Evolutionary conservation across 2,888 invertebrate species (phyloP), one percentile per base, ranked within the genome.

Genomic region (Patella depressa): DNA sequence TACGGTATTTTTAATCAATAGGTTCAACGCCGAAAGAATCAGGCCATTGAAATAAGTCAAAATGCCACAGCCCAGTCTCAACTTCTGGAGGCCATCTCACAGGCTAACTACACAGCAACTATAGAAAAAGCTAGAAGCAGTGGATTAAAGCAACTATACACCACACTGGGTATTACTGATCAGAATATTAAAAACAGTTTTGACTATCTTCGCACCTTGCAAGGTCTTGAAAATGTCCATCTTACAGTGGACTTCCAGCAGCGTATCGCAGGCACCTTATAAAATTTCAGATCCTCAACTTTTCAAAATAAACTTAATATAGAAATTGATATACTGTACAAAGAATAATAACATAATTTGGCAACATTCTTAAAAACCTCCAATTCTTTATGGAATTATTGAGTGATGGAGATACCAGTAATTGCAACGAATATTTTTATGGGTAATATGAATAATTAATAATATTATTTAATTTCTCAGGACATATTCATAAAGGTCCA

Each of bases 241-340:
- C 79, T 89, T 17, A 87, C 88, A 15, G 87, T 90, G 1, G 88
- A 89, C 81, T 90, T 86, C 79, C 85, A 89, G 75, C 86, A 86
- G 76, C 78, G 84, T 24, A 86, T 88, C 69, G 84, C 84, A 19
- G 88, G 88, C 0, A 77, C 79, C 65, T 65, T 84, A 2, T 76
- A 75, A 24, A 17, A 73, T 2, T n/a, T n/a, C 45, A 74, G 53
- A 70, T 19, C 24, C 3, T 34, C 53, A 24, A 11, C 12, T 17
- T 29, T 65, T 17, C 24, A 65, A 65, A 73, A 53, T 45, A 45
- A 45, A 45, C 45, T 45, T 45, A 45, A 45, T 45, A 9, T 34
- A 34, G 34, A 34, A 34, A 34, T 34, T 34, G 34, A 34, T 5
- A 34, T 34, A 24, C 24, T 24, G 24, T 24, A 34, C 34, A 34